Percentiles rank a stretch among this genome's conserved stretches.
Conservation (phyloP, 1,140 invertebrate species). For the Papilio dardanus region DNA sequence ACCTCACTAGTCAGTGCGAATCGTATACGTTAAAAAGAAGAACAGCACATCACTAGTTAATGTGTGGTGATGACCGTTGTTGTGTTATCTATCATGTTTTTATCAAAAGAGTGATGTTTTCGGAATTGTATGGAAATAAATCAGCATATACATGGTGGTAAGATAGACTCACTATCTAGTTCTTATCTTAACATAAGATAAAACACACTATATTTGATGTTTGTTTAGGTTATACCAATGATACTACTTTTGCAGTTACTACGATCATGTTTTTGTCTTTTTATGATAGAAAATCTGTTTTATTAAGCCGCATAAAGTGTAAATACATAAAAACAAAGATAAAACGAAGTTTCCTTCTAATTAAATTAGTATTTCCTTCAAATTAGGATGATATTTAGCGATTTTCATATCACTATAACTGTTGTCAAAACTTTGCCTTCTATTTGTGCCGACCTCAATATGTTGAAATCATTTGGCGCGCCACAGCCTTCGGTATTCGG, state of each 20-base stretch:
- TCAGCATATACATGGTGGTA: conserved; percentile 72
- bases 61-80: conserved; percentile 66
- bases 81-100: conserved; percentile 81
- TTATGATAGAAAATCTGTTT: conserved; percentile 61
- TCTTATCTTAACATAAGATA: conserved; percentile 57
- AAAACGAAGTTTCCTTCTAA: not conserved
- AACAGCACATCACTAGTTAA: conserved; percentile 54
- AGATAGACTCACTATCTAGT: conserved; percentile 69
- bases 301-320: conserved; percentile 3
- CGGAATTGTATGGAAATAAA: conserved; percentile 68
- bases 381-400: not conserved
- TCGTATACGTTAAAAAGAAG: not conserved
- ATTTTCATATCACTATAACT: conserved; percentile 26
- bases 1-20: conserved; percentile 30
- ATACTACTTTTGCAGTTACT: conserved; percentile 45
- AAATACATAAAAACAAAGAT: not conserved
- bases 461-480: conserved; percentile 50
- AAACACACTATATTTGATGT: conserved; percentile 49
- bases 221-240: conserved; percentile 68
- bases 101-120: conserved; percentile 80
- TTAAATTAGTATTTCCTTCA: not conserved
- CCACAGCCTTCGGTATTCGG: conserved; percentile 44
- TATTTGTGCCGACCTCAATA: conserved; percentile 37
- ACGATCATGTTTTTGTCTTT: conserved; percentile 73
- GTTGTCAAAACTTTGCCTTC: conserved; percentile 37